Conservation (phyloP, 2,888 invertebrate species). For the Euclidia mi region DNA sequence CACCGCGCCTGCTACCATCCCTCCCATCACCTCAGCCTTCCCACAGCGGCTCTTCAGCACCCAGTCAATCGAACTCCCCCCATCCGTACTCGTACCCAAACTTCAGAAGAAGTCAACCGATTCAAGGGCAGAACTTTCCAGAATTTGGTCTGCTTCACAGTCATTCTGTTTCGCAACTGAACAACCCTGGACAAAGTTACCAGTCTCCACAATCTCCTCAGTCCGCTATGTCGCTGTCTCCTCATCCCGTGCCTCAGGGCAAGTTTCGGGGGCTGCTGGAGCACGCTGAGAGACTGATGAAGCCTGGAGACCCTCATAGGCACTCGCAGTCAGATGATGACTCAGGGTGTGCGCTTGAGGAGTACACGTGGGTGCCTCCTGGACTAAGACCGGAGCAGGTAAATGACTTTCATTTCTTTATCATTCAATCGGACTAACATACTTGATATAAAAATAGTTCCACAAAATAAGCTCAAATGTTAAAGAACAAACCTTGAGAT, state of each 20-base stretch:
- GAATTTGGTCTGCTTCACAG: conserved; percentile 75
- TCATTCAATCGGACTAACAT: too few species aligned
- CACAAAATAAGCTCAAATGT: too few species aligned
- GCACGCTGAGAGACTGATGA: conserved; percentile 90
- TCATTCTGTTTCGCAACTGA: conserved; percentile 75
- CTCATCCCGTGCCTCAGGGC: conserved; percentile 83
- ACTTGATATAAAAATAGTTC: too few species aligned
- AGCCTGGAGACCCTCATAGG: conserved; percentile 93
- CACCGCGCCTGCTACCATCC: conserved; percentile 69
- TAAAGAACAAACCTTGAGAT: too few species aligned
- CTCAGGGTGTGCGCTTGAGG: conserved; percentile 99
- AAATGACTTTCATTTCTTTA: conserved; percentile 43
- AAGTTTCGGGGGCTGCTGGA: conserved; percentile 84
- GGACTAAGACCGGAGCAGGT: conserved; percentile 99
- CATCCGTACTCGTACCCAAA: conserved; percentile 84
- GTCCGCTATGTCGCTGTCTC: conserved; percentile 85
- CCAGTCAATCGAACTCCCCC: conserved; percentile 80
- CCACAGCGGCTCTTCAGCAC: conserved; percentile 78
- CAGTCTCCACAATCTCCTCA: conserved; percentile 82
- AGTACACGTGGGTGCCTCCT: conserved; percentile 99
- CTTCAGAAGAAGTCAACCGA: conserved; percentile 74
- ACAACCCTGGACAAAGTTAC: conserved; percentile 75
- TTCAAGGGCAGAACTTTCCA: conserved; percentile 65
- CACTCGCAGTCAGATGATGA: conserved; percentile 99
- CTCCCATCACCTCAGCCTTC: conserved; percentile 84